phyloP scores from a whole-genome alignment of 2,113 vertebrate species.

The Atrichornis clamosus region DNA sequence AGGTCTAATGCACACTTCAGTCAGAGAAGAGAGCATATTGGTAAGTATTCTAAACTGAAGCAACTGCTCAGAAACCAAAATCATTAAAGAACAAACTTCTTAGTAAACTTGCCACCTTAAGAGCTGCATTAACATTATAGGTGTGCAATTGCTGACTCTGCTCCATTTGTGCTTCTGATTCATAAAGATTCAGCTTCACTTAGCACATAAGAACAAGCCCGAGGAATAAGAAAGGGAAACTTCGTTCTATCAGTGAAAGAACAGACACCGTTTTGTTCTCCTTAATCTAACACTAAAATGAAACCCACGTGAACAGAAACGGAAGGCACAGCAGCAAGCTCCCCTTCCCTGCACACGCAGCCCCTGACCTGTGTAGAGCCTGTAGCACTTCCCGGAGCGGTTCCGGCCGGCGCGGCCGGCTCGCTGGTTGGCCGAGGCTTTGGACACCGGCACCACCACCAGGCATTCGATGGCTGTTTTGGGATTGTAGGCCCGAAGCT shows the following conservation, averaged over 20 bases:
- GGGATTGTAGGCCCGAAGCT: constrained; percentile 94
- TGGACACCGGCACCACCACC: constrained; percentile 92
- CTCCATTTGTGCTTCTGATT: background rate
- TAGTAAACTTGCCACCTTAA: background rate
- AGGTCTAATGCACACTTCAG: background rate
- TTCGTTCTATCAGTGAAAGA: background rate
- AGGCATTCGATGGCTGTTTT: constrained; percentile 91
- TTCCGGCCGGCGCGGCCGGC: constrained; percentile 90
- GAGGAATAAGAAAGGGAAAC: background rate
- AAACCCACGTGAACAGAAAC: background rate
- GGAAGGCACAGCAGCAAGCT: background rate
- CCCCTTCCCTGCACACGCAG: background rate
- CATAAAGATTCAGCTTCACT: background rate
- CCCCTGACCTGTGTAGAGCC: constrained; percentile 89
- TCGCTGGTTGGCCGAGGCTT: constrained; percentile 93
- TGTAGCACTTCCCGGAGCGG: constrained; percentile 91
- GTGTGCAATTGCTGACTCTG: background rate
- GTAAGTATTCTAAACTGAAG: background rate
- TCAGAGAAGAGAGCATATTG: background rate
- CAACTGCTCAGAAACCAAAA: background rate
- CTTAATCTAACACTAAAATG: background rate
- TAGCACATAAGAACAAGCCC: background rate
- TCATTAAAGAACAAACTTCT: background rate
- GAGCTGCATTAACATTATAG: background rate
- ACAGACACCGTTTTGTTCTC: background rate